These are phyloP conservation scores for Oreochromis tanganicae DNA, from an alignment of 2,113 vertebrate species.

Conservation along the genomic window DNA sequence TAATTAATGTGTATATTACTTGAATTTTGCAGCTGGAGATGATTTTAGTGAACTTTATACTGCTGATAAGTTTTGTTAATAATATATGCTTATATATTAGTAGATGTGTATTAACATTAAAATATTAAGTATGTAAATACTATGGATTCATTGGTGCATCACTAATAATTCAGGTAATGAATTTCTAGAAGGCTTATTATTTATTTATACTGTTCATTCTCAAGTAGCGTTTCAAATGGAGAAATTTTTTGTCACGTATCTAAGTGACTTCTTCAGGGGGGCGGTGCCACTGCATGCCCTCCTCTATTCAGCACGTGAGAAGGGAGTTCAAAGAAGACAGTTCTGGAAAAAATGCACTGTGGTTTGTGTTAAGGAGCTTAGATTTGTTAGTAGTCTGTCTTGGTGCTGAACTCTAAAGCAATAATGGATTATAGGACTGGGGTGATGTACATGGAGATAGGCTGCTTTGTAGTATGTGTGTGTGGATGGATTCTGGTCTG, in stretches of 20 bases:
- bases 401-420: neutral
- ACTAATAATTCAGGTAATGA: neutral
- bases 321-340: neutral
- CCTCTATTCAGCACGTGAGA: neutral
- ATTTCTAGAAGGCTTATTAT: neutral
- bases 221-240: neutral
- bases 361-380: neutral
- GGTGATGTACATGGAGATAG: constrained; percentile 80
- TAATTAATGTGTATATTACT: neutral
- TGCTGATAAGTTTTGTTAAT: neutral
- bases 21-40: neutral
- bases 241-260: neutral
- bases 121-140: neutral
- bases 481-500: constrained; percentile 87
- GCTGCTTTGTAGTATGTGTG: constrained; percentile 81
- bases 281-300: neutral
- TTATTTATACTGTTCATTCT: neutral
- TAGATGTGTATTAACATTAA: neutral
- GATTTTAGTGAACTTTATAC: neutral
- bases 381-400: neutral
- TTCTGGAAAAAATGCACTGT: neutral
- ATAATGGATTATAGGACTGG: constrained; percentile 65
- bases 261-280: neutral
- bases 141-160: neutral
- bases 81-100: neutral